Percentiles rank a stretch among this genome's conserved stretches.
These are phyloP conservation scores for Clupea harengus DNA, from an alignment of 2,113 vertebrate genomes.

Conservation along the genomic window DNA sequence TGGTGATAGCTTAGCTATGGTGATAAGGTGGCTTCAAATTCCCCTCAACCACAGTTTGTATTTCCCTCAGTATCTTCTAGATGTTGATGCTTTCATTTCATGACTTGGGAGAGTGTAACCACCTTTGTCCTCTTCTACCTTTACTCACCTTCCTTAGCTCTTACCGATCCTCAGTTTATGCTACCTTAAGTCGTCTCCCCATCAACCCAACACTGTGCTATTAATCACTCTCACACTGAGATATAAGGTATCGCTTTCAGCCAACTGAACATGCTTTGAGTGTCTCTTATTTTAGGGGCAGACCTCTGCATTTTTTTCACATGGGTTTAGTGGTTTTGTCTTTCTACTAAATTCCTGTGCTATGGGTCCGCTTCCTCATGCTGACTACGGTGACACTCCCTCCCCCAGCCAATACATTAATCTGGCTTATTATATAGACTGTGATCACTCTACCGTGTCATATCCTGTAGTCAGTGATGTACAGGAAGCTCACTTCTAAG, in stretches of 20 bases:
- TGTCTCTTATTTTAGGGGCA: background rate
- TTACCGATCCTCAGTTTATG: background rate
- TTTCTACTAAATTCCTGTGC: constrained; percentile 11
- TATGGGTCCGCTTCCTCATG: background rate
- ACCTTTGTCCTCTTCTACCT: background rate
- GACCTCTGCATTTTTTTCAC: background rate
- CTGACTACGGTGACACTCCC: background rate
- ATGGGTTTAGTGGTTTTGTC: background rate
- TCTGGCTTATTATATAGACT: background rate
- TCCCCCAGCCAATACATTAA: background rate
- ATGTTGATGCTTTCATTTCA: background rate
- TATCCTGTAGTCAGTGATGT: background rate
- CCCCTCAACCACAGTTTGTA: no score
- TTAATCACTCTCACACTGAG: background rate
- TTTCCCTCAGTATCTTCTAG: no score
- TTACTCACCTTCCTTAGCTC: background rate
- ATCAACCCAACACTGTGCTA: no score
- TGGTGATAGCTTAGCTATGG: no score
- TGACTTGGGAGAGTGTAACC: background rate
- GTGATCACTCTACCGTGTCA: background rate
- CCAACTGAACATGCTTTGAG: background rate
- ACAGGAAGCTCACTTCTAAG: background rate
- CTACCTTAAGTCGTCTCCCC: background rate
- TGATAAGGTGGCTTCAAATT: no score
- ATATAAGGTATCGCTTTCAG: background rate